These are phyloP conservation scores for Steinernema scapterisci DNA, from an alignment of 2,888 invertebrate species.

Conservation along the genomic window DNA sequence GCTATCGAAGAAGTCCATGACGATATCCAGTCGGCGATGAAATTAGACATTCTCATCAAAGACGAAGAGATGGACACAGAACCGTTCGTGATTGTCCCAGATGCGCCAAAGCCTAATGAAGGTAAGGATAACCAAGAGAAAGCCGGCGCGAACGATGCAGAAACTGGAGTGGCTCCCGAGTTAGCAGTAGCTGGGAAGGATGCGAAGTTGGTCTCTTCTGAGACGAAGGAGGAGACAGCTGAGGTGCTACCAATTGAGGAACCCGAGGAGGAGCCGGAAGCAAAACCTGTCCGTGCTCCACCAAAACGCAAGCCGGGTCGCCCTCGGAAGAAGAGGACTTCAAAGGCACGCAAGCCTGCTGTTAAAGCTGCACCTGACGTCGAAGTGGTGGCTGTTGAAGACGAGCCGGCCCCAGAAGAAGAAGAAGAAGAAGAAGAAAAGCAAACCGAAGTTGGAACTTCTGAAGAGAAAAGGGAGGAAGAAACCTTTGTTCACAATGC, in stretches of 20 bases:
- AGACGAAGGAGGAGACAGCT: background rate
- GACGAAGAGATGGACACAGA: background rate
- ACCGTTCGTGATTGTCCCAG: no score
- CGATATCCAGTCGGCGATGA: background rate
- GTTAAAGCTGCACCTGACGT: background rate
- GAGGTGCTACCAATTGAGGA: background rate
- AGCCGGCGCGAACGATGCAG: background rate
- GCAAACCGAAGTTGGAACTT: background rate
- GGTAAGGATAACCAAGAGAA: no score
- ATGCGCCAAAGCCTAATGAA: no score
- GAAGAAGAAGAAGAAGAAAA: background rate
- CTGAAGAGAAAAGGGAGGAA: background rate
- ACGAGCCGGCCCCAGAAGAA: background rate
- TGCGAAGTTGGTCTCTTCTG: background rate
- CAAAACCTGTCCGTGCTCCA: background rate
- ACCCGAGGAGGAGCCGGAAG: background rate
- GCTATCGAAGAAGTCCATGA: background rate
- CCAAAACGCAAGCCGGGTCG: constrained; percentile 4
- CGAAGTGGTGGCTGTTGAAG: background rate
- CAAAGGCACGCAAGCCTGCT: background rate
- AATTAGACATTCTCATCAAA: background rate
- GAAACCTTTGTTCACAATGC: background rate
- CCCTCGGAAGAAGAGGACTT: background rate
- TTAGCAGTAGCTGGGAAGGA: background rate
- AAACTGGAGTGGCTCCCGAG: background rate